Base-by-base conservation (phyloP, 2,113 vertebrate species). In the Thermophis baileyi region DNA sequence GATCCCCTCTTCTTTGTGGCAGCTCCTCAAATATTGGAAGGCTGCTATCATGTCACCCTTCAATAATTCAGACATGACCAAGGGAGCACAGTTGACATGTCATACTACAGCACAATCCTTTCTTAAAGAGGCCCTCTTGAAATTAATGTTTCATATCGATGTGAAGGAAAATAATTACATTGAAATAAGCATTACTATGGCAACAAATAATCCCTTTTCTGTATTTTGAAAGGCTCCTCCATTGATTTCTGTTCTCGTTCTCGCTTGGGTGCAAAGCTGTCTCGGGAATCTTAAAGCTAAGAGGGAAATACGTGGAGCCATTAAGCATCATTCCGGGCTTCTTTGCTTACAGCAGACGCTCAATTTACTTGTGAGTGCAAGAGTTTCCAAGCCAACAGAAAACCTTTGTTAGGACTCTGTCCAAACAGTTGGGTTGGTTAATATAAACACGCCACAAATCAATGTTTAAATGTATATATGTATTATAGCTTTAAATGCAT, bases 101-200 rank as follows among this genome's bases (percentile, higher is more conserved):
- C 27, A 20, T 12, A 87, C 95, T 27, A 25, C 27, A 51, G 4
- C 90, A 50, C 3, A 95, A 85, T 35, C 92, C 92, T 40, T 81
- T 12, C 91, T 95, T 95, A 94, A 95, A 89, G 40, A 57, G 35
- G 20, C 90, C 30, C 16, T 35, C 55, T 94, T 95, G 94, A 94
- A 91, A 95, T 93, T 95, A 95, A 94, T 90, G 27, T 60, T 55
- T 69, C 60, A 92, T 85, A 85, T 69, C 94, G 46, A 89, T 93
- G 88, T 95, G 94, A 96, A 91, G 91, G 91, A 91, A 88, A 91
- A 47, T 86, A 14, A 50, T 94, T 50, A 81, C 22, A 89, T 55
- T 47, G 49, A 95, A 93, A 94, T 69, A 96, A 93, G 90, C 91
- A 95, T 93, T 95, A 81, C 92, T 96, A 96, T 88, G 94, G 93